These are phyloP conservation scores for Periophthalmus magnuspinnatus DNA, from an alignment of 2,797 vertebrate species.

Conservation along the genomic window DNA sequence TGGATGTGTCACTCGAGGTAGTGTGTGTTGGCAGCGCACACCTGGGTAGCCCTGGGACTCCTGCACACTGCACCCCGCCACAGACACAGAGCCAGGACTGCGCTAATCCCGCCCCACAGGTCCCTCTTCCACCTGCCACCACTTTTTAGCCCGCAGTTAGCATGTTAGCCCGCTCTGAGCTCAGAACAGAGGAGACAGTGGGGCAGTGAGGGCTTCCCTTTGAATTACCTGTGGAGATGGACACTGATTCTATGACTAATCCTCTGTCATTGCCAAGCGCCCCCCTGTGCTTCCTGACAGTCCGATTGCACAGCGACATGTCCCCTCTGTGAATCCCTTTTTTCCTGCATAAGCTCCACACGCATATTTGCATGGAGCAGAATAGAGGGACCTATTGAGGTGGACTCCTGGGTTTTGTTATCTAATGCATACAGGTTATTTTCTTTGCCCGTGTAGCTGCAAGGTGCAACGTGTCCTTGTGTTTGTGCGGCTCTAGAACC, in stretches of 20 bases:
- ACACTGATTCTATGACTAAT: slow-evolving; percentile 62
- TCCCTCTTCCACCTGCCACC: slow-evolving; percentile 60
- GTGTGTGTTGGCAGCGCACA: slow-evolving; percentile 41
- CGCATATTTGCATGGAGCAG: slow-evolving; percentile 25
- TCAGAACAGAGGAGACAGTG: slow-evolving; percentile 55
- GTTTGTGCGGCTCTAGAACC: slow-evolving; percentile 28
- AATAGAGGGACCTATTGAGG: slow-evolving; percentile 43
- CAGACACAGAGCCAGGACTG: slow-evolving; percentile 59
- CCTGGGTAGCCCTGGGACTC: slow-evolving; percentile 46
- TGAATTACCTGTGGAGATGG: slow-evolving; percentile 54
- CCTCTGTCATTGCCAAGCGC: slow-evolving; percentile 44
- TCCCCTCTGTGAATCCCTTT: slow-evolving; percentile 13
- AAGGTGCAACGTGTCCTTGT: slow-evolving; percentile 14
- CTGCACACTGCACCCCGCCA: slow-evolving; percentile 40
- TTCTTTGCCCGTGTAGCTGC: slow-evolving; percentile 9
- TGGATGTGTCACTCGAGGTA: slow-evolving; percentile 32
- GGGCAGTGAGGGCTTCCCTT: slow-evolving; percentile 48
- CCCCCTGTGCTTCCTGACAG: slow-evolving; percentile 36
- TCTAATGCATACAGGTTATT: slow-evolving; percentile 48
- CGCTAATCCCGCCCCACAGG: slow-evolving; percentile 67
- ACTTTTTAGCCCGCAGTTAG: slow-evolving; percentile 36
- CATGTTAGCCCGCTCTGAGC: slow-evolving; percentile 47
- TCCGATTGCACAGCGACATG: slow-evolving; percentile 28
- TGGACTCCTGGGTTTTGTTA: slow-evolving; percentile 47
- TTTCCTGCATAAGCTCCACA: slow-evolving; percentile 46